phyloP scores from a whole-genome alignment of 2,888 invertebrate genomes.

The Yponomeuta malinellus region DNA sequence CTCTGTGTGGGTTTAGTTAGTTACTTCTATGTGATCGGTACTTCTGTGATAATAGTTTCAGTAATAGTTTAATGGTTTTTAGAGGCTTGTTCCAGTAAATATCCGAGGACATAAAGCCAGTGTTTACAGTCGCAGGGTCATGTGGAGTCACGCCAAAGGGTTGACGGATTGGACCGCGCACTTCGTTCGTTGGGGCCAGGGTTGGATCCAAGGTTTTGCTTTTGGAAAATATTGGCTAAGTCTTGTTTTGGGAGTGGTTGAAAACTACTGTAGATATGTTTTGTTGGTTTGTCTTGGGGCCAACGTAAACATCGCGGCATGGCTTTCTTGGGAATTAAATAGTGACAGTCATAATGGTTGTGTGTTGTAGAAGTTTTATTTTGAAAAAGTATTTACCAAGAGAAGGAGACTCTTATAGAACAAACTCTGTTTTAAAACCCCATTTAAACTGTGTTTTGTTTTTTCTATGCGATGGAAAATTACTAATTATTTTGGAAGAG shows the following conservation, averaged over 20 bases:
- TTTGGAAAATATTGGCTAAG: not conserved
- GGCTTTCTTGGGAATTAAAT: no score
- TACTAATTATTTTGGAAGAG: no score
- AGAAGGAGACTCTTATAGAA: no score
- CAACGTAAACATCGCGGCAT: not conserved
- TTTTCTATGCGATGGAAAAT: no score
- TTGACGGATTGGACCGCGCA: slow-evolving; percentile 13
- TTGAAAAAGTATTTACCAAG: no score
- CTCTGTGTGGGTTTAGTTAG: no score
- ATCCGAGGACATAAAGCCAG: slow-evolving; percentile 3
- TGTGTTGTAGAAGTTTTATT: no score
- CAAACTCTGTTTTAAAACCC: no score
- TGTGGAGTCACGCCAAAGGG: not conserved
- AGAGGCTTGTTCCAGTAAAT: slow-evolving; percentile 16
- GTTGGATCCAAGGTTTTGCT: slow-evolving; percentile 12
- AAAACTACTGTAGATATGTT: no score
- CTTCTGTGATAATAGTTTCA: not conserved
- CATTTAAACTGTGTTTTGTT: no score
- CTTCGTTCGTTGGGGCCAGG: not conserved
- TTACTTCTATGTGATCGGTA: not conserved
- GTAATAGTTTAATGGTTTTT: not conserved
- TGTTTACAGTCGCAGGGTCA: slow-evolving; percentile 16
- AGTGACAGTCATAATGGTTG: no score
- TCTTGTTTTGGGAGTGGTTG: not conserved
- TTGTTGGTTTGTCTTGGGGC: not conserved